These are phyloP conservation scores for Amiota mariae DNA, from an alignment of 2,888 invertebrate genomes.

Conservation along the genomic window DNA sequence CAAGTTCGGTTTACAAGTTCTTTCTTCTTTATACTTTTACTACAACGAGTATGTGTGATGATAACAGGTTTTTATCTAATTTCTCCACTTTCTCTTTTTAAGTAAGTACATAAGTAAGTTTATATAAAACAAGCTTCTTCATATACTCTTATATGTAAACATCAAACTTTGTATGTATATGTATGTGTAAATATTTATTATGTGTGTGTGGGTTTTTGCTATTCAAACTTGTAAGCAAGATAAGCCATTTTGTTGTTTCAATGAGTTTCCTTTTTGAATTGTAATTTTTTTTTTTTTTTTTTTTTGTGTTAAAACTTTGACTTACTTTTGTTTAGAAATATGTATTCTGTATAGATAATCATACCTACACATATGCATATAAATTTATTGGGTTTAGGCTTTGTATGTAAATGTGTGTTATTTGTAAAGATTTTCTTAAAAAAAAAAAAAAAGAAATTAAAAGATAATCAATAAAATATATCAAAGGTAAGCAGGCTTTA, in stretches of 20 bases:
- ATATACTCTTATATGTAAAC: not conserved
- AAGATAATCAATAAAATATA: not conserved
- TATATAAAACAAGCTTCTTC: not conserved
- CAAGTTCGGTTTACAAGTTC: not conserved
- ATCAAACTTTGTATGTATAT: conserved; percentile 12
- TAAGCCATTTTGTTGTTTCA: conserved; percentile 48
- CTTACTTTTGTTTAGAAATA: conserved; percentile 52
- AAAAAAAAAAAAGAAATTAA: conserved; percentile 20
- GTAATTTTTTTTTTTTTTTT: not conserved
- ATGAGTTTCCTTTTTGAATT: not conserved
- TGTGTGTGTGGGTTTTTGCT: conserved; percentile 7
- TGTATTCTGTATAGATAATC: conserved; percentile 10
- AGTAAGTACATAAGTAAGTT: conserved; percentile 27
- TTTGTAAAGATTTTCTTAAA: not conserved
- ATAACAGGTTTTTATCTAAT: conserved; percentile 63
- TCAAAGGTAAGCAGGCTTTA: no score
- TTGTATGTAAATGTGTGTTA: conserved; percentile 44
- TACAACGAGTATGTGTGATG: not conserved
- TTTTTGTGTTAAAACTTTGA: conserved; percentile 60
- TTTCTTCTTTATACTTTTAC: not conserved
- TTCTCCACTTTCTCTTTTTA: conserved; percentile 61
- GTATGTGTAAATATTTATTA: conserved; percentile 12
- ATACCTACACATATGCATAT: conserved; percentile 37
- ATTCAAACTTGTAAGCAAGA: conserved; percentile 46
- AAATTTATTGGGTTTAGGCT: conserved; percentile 30